Evolutionary conservation across 2,113 vertebrate genomes (phyloP).

Genomic region (Mus musculus): DNA sequence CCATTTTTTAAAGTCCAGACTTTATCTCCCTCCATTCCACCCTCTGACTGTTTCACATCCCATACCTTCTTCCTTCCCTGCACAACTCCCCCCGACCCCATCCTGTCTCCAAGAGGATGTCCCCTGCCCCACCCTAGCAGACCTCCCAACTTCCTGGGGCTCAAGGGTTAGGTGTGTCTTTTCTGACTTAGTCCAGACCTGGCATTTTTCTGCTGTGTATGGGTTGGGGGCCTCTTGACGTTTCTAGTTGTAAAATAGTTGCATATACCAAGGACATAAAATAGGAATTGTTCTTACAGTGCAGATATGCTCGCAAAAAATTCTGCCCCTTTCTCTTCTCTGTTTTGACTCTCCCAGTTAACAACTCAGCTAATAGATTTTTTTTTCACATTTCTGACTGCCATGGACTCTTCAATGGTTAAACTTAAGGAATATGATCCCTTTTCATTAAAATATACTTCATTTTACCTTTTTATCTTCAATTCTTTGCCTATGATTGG

Average conservation of each 20-base stretch:
- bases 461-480: background rate
- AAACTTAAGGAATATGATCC: background rate
- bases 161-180: too few relatives aligned
- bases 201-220: too few relatives aligned
- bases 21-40: too few relatives aligned
- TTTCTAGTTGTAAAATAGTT: conserved; percentile 14
- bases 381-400: background rate
- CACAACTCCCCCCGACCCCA: too few relatives aligned
- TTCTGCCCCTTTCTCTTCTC: background rate
- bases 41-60: too few relatives aligned
- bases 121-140: too few relatives aligned
- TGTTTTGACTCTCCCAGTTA: background rate
- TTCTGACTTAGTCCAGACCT: too few relatives aligned
- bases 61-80: too few relatives aligned
- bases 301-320: background rate
- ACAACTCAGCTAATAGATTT: background rate
- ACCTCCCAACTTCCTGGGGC: too few relatives aligned
- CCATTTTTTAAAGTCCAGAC: too few relatives aligned
- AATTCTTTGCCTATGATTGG: background rate
- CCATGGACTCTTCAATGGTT: background rate
- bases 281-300: background rate
- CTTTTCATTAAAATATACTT: conserved; percentile 18
- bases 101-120: too few relatives aligned
- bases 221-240: background rate
- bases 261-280: background rate